These are phyloP conservation scores for Nothocercus julius DNA, from an alignment of 2,113 vertebrate genomes.

Conservation along the genomic window DNA sequence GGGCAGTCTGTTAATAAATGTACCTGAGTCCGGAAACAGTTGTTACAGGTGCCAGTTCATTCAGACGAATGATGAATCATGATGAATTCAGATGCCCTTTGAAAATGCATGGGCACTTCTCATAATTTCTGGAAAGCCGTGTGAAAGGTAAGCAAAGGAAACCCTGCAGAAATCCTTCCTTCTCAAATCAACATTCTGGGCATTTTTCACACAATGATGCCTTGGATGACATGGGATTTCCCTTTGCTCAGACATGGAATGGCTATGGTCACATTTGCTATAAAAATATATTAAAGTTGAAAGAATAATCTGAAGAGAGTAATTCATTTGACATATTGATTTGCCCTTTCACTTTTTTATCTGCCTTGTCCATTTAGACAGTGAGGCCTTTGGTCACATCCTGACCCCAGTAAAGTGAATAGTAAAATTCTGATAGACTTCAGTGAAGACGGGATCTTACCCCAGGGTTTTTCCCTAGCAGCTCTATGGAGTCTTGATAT, in stretches of 20 bases:
- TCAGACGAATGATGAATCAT: not conserved
- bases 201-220: not conserved
- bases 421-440: not conserved
- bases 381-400: not conserved
- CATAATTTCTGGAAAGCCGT: not conserved
- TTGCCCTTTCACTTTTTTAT: not conserved
- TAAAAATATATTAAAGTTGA: not conserved
- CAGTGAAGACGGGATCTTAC: not conserved
- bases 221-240: not conserved
- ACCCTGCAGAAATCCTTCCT: not conserved
- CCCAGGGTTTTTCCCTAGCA: not conserved
- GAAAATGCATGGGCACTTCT: not conserved
- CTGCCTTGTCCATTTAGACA: not conserved
- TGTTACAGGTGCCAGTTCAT: not conserved
- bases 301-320: not conserved
- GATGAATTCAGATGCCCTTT: not conserved
- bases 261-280: not conserved
- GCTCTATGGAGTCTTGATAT: not conserved
- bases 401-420: not conserved
- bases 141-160: not conserved
- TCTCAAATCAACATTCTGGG: not conserved
- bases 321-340: conserved; percentile 6
- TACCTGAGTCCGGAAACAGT: not conserved
- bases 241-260: not conserved
- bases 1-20: not conserved